Percentiles rank a stretch among this genome's conserved stretches.
phyloP scores from a whole-genome alignment of 2,888 invertebrate genomes.

The Rhagophthalmus giganteus region DNA sequence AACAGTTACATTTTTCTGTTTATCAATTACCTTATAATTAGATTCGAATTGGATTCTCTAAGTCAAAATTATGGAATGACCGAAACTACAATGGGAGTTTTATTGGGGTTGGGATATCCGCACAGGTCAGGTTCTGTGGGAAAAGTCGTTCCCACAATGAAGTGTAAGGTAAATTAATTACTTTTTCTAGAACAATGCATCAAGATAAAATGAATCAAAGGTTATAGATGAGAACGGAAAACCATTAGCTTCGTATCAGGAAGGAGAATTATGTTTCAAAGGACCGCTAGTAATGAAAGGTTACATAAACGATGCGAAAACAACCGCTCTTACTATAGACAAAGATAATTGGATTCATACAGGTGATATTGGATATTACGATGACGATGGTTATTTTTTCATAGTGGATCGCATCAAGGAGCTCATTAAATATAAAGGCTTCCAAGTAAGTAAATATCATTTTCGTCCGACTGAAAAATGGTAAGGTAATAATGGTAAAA shows the following conservation, averaged over 20 bases:
- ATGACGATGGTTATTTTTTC: slow-evolving; percentile 67
- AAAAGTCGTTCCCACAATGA: slow-evolving; percentile 65
- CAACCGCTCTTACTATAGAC: slow-evolving; percentile 76
- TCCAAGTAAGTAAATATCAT: slow-evolving; percentile 75
- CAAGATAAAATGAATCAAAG: slow-evolving; percentile 33
- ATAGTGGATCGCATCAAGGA: slow-evolving; percentile 68
- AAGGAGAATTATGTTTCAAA: slow-evolving; percentile 80
- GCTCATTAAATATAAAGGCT: slow-evolving; percentile 81
- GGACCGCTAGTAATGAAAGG: slow-evolving; percentile 94
- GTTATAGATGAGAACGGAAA: slow-evolving; percentile 67
- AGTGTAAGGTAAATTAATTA: slow-evolving; percentile 59
- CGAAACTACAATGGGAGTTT: slow-evolving; percentile 69
- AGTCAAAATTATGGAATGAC: slow-evolving; percentile 85
- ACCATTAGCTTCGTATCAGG: slow-evolving; percentile 64
- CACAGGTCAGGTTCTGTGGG: slow-evolving; percentile 69
- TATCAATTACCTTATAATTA: too few species aligned
- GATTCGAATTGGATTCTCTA: too few species aligned
- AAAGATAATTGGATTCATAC: slow-evolving; percentile 84
- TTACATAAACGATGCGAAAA: slow-evolving; percentile 74
- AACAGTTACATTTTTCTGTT: too few species aligned
- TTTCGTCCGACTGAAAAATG: too few species aligned
- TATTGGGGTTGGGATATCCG: slow-evolving; percentile 51
- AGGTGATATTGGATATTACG: slow-evolving; percentile 82
- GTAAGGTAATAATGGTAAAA: too few species aligned
- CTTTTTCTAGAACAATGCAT: neutral